Base-by-base conservation (phyloP, 2,888 invertebrate genomes). In the Netelia melanura region DNA sequence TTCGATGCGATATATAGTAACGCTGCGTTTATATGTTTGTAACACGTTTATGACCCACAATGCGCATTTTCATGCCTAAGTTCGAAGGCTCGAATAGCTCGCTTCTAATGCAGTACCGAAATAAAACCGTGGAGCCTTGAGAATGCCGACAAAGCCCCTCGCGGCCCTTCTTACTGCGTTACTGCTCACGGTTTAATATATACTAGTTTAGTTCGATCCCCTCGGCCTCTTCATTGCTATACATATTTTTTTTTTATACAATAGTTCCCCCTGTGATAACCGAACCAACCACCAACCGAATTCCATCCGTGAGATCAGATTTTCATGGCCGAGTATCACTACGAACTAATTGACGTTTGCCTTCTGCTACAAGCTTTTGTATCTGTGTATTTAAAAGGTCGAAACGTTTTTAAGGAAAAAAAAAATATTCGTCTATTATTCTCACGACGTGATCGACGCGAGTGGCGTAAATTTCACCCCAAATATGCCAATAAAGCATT, bases 51-150 rank as follows among this genome's bases (percentile, higher is more conserved):
- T 72, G 77, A 71, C 74, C 72, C 62, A 74, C 72, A 58, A 81
- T 74, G 68, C 74, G 62, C 62, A 67, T 78, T 61, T 62, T 78
- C 54, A 85, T 71, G 38, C 85, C 79, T 54, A 85, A 79, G 78
- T 71, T 71, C 38, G 81, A 75, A 75, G 70, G 48, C 74, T 81
- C 81, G 77, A 67, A 78, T 70, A 74, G 77, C 67, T 77, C 72
- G 70, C 72, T 77, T 74, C 81, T 78, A 61, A 75, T 85, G 82
- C 85, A 67, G 71, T 68, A 81, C 81, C 85, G 76, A 82, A 85
- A 85, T 80, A 85, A 85, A 82, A 80, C 76, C 58, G 65, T 54
- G 79, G 85, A 82, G 85, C 82, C 82, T 85, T 80, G 85, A 82
- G 82, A 85, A 74, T 81, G 84, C 78, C 81, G 78, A 85, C 81